Percentiles rank a stretch among this genome's conserved stretches.
These are phyloP conservation scores for Mesitornis unicolor DNA, from an alignment of 2,113 vertebrate species.

Conservation along the genomic window DNA sequence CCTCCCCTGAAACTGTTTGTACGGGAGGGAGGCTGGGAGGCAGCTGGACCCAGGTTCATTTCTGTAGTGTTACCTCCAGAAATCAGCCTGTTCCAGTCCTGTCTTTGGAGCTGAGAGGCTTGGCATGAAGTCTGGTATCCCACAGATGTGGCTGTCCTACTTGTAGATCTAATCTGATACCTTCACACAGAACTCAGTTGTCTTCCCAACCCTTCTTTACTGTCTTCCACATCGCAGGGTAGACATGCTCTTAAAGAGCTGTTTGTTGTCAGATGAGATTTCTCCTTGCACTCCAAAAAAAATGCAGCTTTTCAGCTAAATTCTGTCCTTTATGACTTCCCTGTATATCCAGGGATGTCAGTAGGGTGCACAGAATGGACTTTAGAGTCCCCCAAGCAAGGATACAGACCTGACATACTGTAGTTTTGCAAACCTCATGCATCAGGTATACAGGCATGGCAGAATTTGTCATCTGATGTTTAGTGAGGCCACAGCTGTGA, in stretches of 20 bases:
- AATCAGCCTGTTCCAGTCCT: not conserved
- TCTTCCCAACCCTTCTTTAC: not conserved
- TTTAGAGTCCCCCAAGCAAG: not conserved
- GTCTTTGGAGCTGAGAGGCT: not conserved
- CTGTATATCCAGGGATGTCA: not conserved
- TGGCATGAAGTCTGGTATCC: not conserved
- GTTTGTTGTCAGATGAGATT: not conserved
- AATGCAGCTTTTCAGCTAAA: not conserved
- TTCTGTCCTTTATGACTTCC: not conserved
- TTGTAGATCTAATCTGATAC: not conserved
- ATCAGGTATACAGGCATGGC: not conserved
- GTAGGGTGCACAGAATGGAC: not conserved
- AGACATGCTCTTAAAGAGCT: not conserved
- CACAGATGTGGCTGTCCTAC: not conserved
- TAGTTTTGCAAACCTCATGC: not conserved
- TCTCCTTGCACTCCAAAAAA: not conserved
- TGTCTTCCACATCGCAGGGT: not conserved
- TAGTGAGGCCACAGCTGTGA: not conserved
- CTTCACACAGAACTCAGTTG: not conserved
- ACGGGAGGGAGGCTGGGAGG: not conserved
- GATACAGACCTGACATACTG: not conserved
- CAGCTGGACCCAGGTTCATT: not conserved
- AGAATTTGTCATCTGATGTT: not conserved
- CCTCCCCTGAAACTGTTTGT: constrained; percentile 15
- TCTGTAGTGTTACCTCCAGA: not conserved